phyloP scores from a whole-genome alignment of 2,113 vertebrate species.

The Asarcornis scutulata region DNA sequence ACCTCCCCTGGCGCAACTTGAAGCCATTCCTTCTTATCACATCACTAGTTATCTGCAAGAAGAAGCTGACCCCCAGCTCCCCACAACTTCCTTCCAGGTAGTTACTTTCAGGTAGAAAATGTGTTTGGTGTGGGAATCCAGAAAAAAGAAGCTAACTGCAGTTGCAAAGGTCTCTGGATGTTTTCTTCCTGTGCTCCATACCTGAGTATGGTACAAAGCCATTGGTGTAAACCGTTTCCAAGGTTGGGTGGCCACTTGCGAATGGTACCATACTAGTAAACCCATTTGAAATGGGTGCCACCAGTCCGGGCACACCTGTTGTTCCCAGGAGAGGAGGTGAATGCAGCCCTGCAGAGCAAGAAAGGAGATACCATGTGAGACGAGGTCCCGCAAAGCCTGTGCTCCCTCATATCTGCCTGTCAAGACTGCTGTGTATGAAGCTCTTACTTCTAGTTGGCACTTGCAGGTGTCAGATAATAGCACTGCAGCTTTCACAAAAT shows the following conservation, averaged over 20 bases:
- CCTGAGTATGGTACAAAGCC: slow-evolving; percentile 93
- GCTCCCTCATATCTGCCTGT: not conserved
- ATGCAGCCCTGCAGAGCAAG: slow-evolving; percentile 84
- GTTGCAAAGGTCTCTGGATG: not conserved
- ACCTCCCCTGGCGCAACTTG: no score
- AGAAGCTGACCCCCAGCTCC: no score
- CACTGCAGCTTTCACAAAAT: not conserved
- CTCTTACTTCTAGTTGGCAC: rapidly evolving
- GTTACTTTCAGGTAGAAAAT: not conserved
- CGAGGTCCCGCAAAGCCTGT: not conserved
- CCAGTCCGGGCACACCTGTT: slow-evolving; percentile 88
- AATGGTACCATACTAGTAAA: slow-evolving; percentile 93
- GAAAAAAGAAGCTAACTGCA: not conserved
- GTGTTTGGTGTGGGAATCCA: not conserved
- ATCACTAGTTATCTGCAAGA: no score
- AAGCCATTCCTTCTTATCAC: no score
- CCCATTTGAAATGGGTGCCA: slow-evolving; percentile 92
- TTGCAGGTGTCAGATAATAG: not conserved
- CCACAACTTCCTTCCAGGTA: no score
- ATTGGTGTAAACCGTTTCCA: slow-evolving; percentile 95
- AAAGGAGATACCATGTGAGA: not conserved
- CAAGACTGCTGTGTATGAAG: not conserved
- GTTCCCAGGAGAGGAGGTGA: slow-evolving; percentile 93
- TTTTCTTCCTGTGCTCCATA: not conserved
- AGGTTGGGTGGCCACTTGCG: slow-evolving; percentile 89